Evolutionary conservation across 2,113 vertebrate species (phyloP).

Genomic region (Oryzias melastigma): DNA sequence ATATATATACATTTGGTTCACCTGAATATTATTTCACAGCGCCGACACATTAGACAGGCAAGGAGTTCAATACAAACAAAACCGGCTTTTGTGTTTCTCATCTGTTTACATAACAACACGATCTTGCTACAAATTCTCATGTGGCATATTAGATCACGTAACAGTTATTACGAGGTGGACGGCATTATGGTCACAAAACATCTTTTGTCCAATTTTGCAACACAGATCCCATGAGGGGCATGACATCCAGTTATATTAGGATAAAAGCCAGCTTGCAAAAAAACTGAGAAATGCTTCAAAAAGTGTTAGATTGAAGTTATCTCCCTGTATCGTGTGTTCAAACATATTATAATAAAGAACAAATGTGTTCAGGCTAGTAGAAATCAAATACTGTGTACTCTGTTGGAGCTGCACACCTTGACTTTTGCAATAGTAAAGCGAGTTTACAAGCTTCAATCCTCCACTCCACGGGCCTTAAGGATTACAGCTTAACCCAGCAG

Average conservation of each 20-base stretch:
- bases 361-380: not conserved
- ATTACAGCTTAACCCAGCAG: slow-evolving; percentile 67
- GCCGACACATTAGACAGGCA: not conserved
- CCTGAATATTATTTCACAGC: not conserved
- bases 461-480: slow-evolving; percentile 56
- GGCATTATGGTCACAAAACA: slow-evolving; percentile 40
- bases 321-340: too few species aligned
- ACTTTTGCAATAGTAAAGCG: slow-evolving; percentile 52
- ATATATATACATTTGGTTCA: not conserved
- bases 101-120: slow-evolving; percentile 10
- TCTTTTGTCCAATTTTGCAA: slow-evolving; percentile 47
- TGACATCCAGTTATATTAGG: slow-evolving; percentile 16
- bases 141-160: slow-evolving; percentile 23
- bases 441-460: slow-evolving; percentile 57
- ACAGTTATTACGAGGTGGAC: slow-evolving; percentile 20
- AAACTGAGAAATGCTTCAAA: too few species aligned
- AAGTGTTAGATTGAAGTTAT: too few species aligned
- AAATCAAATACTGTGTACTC: slow-evolving; percentile 24
- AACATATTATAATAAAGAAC: too few species aligned
- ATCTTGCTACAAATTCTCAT: slow-evolving; percentile 14
- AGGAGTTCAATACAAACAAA: slow-evolving; percentile 6
- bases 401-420: slow-evolving; percentile 48
- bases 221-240: slow-evolving; percentile 14
- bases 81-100: slow-evolving; percentile 28
- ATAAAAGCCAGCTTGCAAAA: slow-evolving; percentile 17